Base-by-base conservation (phyloP, 2,797 vertebrate genomes). In the Eulemur rubriventer region DNA sequence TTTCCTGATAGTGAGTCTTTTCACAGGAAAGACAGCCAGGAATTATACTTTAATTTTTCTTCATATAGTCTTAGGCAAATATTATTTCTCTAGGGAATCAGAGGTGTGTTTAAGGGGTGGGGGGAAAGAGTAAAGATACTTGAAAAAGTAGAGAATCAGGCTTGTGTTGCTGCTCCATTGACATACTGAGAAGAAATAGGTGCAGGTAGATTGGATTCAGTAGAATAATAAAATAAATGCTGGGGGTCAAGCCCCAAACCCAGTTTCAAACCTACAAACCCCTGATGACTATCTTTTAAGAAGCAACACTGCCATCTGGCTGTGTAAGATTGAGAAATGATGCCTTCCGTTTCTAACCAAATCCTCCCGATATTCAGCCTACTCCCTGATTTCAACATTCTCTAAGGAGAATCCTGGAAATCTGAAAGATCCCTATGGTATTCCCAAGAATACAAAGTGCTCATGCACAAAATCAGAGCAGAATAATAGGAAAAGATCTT, bases 241-340 rank as follows among this genome's bases (percentile, higher is more conserved):
- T 17, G 90, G 76, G 89, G 81, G 67, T 96, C 90, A 94, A 93
- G 52, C 80, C 43, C 70, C 89, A 93, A 90, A 67, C 57, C 76
- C 80, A 94, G 55, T 52, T 94, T 65, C 38, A 85, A 61, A 41
- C 24, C 82, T 85, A 79, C 26, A 92, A 75, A 79, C 16, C 18
- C 43, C 86, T 87, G 69, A 94, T 72, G 52, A 87, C 72, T 94
- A 20, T 91, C 52, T 97, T 96, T 50, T 59, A 92, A 98, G 90
- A 97, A 83, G 91, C 96, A 97, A 97, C 91, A 95, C 92, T 96
- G 96, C 96, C 96, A 97, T 75, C 97, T 97, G 92, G 95, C 96
- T 96, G 94, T 96, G 22, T 73, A 89, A 95, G 6, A 55, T 41
- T 1, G 6, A 92, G 85, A 95, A 94, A 92, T 0, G 3, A 75